A percentile compares a stretch with the other conserved stretches of the same genome.
Evolutionary conservation across 1,140 invertebrate species (phyloP).

Genomic region (Bombus breviceps): DNA sequence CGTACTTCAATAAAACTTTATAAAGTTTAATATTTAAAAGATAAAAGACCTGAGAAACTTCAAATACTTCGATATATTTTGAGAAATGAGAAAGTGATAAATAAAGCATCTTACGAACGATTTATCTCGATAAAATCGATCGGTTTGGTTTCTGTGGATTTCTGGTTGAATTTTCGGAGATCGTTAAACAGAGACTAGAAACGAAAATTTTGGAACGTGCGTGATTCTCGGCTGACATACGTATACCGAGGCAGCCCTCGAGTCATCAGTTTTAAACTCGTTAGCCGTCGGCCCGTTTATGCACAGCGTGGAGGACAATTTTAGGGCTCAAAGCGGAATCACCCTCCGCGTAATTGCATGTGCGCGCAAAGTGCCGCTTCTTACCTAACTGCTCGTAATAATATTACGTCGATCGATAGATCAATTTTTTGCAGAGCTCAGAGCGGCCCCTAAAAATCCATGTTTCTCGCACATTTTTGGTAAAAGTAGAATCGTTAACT

Average conservation of each 20-base stretch:
- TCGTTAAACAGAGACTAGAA: not conserved
- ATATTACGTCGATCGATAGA: not conserved
- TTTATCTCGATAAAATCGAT: not conserved
- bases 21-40: too few species aligned
- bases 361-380: constrained; percentile 24
- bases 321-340: constrained; percentile 30
- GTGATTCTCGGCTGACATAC: constrained; percentile 11
- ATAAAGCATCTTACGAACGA: not conserved
- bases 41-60: too few species aligned
- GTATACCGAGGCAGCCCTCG: not conserved
- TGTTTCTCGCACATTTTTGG: not conserved
- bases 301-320: constrained; percentile 31
- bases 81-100: too few species aligned
- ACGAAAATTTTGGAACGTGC: constrained; percentile 16
- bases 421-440: not conserved
- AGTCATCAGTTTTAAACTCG: constrained; percentile 47
- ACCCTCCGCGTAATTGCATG: constrained; percentile 27
- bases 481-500: too few species aligned
- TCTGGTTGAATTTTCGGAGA: not conserved
- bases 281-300: constrained; percentile 32
- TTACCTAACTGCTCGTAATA: constrained; percentile 18
- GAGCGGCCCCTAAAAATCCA: not conserved
- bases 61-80: too few species aligned
- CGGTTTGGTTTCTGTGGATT: not conserved
- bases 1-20: too few species aligned